Percentiles rank a stretch among this genome's conserved stretches.
These are phyloP conservation scores for Lichenostomus cassidix DNA, from an alignment of 2,113 vertebrate genomes.

Conservation along the genomic window DNA sequence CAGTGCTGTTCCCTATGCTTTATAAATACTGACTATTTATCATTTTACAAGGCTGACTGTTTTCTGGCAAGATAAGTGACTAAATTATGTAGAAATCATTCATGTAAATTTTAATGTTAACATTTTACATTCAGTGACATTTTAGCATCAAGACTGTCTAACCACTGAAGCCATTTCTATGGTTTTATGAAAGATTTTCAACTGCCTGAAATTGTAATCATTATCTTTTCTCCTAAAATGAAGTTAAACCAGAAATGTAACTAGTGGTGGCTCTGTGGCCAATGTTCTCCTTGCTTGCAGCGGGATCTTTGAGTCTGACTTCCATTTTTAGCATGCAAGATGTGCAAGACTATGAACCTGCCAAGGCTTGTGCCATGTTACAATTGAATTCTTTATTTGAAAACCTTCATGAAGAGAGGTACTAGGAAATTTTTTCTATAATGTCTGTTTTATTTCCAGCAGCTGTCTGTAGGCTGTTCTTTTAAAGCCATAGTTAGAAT, in stretches of 20 bases:
- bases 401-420: background rate
- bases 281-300: background rate
- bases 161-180: background rate
- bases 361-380: background rate
- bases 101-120: background rate
- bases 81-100: background rate
- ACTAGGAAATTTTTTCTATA: background rate
- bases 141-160: background rate
- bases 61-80: background rate
- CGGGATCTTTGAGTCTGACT: background rate
- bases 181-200: background rate
- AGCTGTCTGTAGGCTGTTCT: conserved; percentile 66
- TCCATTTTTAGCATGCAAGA: background rate
- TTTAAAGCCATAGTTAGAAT: conserved; percentile 56
- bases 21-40: background rate
- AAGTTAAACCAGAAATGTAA: background rate
- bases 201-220: background rate
- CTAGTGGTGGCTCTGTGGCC: background rate
- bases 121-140: background rate
- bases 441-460: conserved; percentile 55
- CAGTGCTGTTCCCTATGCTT: background rate
- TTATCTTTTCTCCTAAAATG: background rate
- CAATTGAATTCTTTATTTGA: background rate
- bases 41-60: background rate
- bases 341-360: background rate